These are phyloP conservation scores for Gila orcuttii DNA, from an alignment of 2,113 vertebrate species.

Conservation along the genomic window DNA sequence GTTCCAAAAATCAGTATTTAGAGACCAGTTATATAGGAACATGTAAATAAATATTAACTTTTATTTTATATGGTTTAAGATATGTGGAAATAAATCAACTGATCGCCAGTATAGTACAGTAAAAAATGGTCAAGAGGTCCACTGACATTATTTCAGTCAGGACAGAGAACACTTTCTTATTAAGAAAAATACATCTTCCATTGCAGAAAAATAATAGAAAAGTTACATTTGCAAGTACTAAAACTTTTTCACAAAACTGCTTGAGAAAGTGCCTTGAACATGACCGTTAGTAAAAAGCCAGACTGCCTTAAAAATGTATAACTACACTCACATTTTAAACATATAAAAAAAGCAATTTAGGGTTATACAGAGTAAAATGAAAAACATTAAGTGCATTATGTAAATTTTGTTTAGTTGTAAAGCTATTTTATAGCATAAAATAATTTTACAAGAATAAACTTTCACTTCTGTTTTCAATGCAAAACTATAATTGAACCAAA, in stretches of 20 bases:
- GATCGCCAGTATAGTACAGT: conserved; percentile 12
- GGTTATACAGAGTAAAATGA: conserved; percentile 28
- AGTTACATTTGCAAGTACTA: conserved; percentile 37
- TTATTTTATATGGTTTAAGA: not conserved
- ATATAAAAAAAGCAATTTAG: conserved; percentile 29
- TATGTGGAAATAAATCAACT: conserved; percentile 29
- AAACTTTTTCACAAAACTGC: conserved; percentile 27
- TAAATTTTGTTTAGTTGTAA: conserved; percentile 36
- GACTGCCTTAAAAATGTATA: conserved; percentile 3
- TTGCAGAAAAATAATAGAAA: conserved; percentile 42
- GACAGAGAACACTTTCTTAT: conserved; percentile 55
- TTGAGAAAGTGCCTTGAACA: conserved; percentile 50
- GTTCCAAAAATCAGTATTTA: not conserved
- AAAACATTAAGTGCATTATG: conserved; percentile 9
- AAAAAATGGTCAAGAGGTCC: not conserved
- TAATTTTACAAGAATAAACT: not conserved
- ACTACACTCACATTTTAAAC: conserved; percentile 7
- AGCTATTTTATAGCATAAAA: not conserved
- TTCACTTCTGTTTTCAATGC: not conserved
- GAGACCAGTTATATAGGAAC: not conserved
- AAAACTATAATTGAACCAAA: not conserved
- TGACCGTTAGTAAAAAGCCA: conserved; percentile 31
- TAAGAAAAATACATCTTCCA: conserved; percentile 59
- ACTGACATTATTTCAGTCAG: conserved; percentile 18
- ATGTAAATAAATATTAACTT: not conserved